phyloP scores from a whole-genome alignment of 2,113 vertebrate species.

The Phyllostomus hastatus region DNA sequence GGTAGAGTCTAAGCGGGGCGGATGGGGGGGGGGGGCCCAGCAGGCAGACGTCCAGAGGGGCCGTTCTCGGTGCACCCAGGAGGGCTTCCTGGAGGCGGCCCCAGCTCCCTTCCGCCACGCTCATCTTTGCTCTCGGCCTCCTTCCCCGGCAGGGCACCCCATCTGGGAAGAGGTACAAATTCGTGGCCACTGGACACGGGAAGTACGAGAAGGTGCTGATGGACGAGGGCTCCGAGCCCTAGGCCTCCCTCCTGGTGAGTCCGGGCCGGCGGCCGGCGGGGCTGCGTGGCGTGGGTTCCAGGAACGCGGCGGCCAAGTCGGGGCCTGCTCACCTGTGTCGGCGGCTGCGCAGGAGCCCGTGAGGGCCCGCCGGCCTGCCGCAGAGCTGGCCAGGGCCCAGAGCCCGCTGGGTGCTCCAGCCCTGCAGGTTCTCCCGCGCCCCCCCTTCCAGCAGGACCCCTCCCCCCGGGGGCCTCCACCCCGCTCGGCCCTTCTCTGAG shows the following conservation, averaged over 20 bases:
- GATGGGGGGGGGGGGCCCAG: accelerated
- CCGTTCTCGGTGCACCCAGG: accelerated
- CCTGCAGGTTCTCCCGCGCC: accelerated
- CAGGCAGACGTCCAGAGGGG: accelerated
- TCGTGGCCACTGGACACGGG: constrained; percentile 90
- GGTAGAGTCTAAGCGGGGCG: constrained; percentile 27
- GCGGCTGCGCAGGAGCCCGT: accelerated
- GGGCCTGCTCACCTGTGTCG: accelerated
- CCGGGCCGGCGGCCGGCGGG: accelerated
- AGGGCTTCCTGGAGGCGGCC: not conserved
- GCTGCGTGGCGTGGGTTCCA: accelerated
- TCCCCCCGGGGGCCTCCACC: not conserved
- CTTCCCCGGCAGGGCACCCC: constrained; percentile 75
- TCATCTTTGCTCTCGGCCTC: not conserved
- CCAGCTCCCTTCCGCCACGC: accelerated
- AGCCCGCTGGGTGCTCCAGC: not conserved
- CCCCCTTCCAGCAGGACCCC: accelerated
- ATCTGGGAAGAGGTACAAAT: constrained; percentile 87
- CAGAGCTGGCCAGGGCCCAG: accelerated
- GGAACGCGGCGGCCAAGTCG: accelerated
- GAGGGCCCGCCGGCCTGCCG: not conserved
- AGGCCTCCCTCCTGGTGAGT: constrained; percentile 28
- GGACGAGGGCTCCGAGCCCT: constrained; percentile 59
- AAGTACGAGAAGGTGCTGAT: constrained; percentile 91
- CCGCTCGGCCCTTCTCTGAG: accelerated